Conservation (phyloP, 2,797 vertebrate species). For the Sylvia borin region DNA sequence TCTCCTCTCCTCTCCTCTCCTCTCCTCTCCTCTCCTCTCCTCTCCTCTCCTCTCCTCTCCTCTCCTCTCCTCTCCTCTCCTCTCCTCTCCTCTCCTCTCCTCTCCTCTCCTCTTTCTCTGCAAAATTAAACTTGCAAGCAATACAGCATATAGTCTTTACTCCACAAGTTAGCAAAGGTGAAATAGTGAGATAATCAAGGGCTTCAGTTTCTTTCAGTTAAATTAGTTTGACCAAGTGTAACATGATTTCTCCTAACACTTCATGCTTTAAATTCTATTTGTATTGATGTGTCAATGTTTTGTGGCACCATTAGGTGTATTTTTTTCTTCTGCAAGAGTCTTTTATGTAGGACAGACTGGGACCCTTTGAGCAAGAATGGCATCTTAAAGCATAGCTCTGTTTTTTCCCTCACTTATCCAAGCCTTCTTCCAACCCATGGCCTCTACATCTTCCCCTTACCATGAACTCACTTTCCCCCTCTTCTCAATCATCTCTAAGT, state of each 20-base stretch:
- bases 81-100: too few relatives aligned
- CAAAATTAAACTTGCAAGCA: conserved; percentile 1
- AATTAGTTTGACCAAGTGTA: conserved; percentile 1
- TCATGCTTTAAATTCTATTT: conserved; percentile 34
- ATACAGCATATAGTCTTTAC: not conserved
- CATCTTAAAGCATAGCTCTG: not conserved
- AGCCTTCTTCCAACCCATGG: not conserved
- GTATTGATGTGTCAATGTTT: conserved; percentile 20
- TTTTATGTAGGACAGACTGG: conserved; percentile 8
- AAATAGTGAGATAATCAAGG: conserved; percentile 6
- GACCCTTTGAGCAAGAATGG: not conserved
- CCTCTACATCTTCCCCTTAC: conserved; percentile 4
- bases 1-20: too few relatives aligned
- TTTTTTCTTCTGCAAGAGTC: not conserved
- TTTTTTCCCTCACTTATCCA: not conserved
- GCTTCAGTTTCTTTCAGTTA: conserved; percentile 16
- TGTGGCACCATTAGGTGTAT: not conserved
- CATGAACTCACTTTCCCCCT: conserved; percentile 31
- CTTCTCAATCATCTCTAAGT: not conserved
- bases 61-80: too few relatives aligned
- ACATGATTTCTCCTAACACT: conserved; percentile 10
- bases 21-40: too few relatives aligned
- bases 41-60: too few relatives aligned
- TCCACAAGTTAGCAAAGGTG: conserved; percentile 4
- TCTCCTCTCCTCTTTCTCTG: too few relatives aligned